Base-by-base conservation (phyloP, 92 coral and sea anemone species). In the Zoanthus solanderi region DNA sequence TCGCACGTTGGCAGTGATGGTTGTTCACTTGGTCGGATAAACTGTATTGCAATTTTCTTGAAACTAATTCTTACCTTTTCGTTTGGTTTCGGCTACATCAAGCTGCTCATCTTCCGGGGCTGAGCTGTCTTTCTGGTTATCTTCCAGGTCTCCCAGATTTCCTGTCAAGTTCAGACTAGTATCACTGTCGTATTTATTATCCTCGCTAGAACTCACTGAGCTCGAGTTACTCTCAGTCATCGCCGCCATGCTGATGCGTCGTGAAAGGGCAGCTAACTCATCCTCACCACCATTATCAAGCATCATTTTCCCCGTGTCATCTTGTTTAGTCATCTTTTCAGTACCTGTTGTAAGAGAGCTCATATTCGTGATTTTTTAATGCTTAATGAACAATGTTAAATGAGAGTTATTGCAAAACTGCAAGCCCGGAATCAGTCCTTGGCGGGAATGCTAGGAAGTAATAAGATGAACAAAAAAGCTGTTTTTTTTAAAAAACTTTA, bases 131-230 rank as follows among this genome's bases (percentile, higher is more conserved):
- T 86, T 83, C 73, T 89, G 89, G 9, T 90, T 87, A 80, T 92
- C 95, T 76, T 92, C 93, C 87, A 87, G 15, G 17, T 92, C 95
- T 42, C 96, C 98, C 56, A 92, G 68, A 56, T 96, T 97, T 48
- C 96, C 93, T 17, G 90, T 89, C 28, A 90, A 74, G 67, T 95
- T 94, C 56, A 84, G 97, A 63, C 99, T 96, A 10, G 92, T 94
- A 28, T 97, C 98, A 80, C 98, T 96, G 83, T 92, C 86, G 67
- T 89, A 90, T 79, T 94, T 92, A 9, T 90, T 92, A 47, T 94
- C 92, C 29, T 76, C 89, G 76, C 94, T 93, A 8, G 84, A 87
- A 29, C 93, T 90, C 46, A 79, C 82, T 0, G 90, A 78, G 72
- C 93, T 76, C 23, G 75, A 86, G 34, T 88, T 89, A 30, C 95